Evolutionary conservation across 2,797 vertebrate genomes (phyloP).

Genomic region (Rachycentron canadum): DNA sequence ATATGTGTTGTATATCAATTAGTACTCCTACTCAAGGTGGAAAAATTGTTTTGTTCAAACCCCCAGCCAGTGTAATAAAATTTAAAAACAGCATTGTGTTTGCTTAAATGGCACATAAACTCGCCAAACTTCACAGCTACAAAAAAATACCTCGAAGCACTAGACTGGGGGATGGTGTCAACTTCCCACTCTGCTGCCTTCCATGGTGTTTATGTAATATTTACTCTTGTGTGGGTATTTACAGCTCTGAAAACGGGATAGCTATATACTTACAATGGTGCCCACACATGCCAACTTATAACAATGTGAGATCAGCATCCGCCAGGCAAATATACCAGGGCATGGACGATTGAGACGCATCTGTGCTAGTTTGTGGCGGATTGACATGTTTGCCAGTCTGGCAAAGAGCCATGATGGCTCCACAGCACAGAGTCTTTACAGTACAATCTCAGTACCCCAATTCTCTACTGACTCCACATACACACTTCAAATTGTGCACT

Average conservation of each 20-base stretch:
- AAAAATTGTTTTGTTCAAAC: slow-evolving; percentile 2
- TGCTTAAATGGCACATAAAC: slow-evolving; percentile 36
- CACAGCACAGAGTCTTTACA: slow-evolving; percentile 30
- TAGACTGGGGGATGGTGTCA: slow-evolving; percentile 40
- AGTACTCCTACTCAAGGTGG: slow-evolving; percentile 23
- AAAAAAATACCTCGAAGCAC: slow-evolving; percentile 30
- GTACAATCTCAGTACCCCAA: slow-evolving; percentile 30
- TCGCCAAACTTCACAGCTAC: slow-evolving; percentile 35
- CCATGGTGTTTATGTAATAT: slow-evolving; percentile 34
- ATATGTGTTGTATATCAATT: slow-evolving; percentile 50
- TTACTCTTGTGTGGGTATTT: slow-evolving; percentile 39
- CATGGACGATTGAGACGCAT: neutral
- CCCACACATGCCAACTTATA: slow-evolving; percentile 17
- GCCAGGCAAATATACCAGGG: neutral
- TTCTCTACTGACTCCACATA: neutral
- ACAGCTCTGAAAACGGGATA: slow-evolving; percentile 35
- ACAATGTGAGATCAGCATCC: slow-evolving; percentile 17
- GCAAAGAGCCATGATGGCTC: slow-evolving; percentile 17
- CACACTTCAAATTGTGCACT: slow-evolving; percentile 20
- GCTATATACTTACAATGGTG: slow-evolving; percentile 33
- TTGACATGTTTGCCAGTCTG: slow-evolving; percentile 40
- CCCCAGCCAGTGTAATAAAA: neutral
- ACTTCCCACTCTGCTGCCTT: slow-evolving; percentile 34
- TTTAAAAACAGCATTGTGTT: slow-evolving; percentile 23
- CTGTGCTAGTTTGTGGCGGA: slow-evolving; percentile 41